phyloP scores from a whole-genome alignment of 35 echinoderm and acorn worm genomes.

The Hemicentrotus pulcherrimus region DNA sequence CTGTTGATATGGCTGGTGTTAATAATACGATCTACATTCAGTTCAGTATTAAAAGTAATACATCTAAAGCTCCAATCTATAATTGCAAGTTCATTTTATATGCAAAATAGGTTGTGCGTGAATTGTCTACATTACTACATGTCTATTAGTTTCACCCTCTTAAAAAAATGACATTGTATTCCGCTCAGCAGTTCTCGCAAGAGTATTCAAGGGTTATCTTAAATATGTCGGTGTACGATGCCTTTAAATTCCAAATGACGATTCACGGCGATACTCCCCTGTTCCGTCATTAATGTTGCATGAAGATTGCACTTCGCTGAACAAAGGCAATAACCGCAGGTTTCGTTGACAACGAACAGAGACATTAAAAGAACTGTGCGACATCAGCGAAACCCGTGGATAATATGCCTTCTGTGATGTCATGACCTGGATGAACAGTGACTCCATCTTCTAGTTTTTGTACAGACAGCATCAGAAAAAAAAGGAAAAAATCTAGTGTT shows the following conservation, averaged over 20 bases:
- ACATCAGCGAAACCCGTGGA: conserved; percentile 62
- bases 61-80: too few species aligned
- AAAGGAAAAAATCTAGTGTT: too few species aligned
- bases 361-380: conserved; percentile 41
- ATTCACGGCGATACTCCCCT: not conserved
- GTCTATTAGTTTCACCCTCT: too few species aligned
- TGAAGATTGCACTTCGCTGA: not conserved
- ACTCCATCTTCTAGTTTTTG: not conserved
- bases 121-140: too few species aligned
- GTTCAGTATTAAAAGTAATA: too few species aligned
- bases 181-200: too few species aligned
- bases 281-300: not conserved
- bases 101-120: too few species aligned
- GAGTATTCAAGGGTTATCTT: not conserved
- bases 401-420: not conserved
- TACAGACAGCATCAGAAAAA: too few species aligned
- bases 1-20: too few species aligned
- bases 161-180: too few species aligned
- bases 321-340: conserved; percentile 39
- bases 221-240: not conserved
- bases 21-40: too few species aligned
- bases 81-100: too few species aligned
- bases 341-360: conserved; percentile 73
- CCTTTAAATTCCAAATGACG: not conserved
- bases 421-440: not conserved